Percentiles rank a stretch among this genome's conserved stretches.
Conservation (phyloP, 1,140 invertebrate genomes). For the Drosophila kepulauana region DNA sequence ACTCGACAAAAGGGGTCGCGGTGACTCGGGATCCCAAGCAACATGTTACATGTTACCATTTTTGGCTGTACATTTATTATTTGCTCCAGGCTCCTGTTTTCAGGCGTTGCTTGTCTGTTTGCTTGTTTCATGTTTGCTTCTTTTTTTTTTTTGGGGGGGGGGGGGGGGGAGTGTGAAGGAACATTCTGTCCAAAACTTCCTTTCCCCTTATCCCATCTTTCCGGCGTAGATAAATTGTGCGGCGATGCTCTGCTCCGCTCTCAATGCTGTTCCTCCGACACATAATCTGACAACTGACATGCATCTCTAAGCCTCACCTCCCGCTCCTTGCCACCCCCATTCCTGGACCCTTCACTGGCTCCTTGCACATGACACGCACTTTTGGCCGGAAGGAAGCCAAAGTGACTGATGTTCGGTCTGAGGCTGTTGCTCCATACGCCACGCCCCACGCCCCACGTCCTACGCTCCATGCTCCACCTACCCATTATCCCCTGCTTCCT, state of each 20-base stretch:
- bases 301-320: constrained; percentile 56
- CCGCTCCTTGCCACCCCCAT: not conserved
- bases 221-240: constrained; percentile 65
- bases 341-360: constrained; percentile 4
- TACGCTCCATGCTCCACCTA: no score
- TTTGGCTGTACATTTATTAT: constrained; percentile 53
- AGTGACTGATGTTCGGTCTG: constrained; percentile 46
- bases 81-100: not conserved
- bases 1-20: not conserved
- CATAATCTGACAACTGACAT: constrained; percentile 80
- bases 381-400: constrained; percentile 45
- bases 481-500: no score
- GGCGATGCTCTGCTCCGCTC: constrained; percentile 22
- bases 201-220: not conserved
- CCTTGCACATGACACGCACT: constrained; percentile 62
- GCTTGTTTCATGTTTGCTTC: not conserved
- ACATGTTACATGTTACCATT: constrained; percentile 54
- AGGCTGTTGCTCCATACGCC: not conserved
- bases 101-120: not conserved
- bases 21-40: constrained; percentile 17
- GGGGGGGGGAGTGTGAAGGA: not conserved
- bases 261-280: constrained; percentile 53
- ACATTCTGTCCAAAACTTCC: constrained; percentile 36
- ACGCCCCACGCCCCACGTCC: no score
- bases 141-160: not conserved